These are phyloP conservation scores for Aphrocallistes beatrix DNA, from an alignment of 37 sponge, comb jelly and placozoan genomes.

Conservation along the genomic window DNA sequence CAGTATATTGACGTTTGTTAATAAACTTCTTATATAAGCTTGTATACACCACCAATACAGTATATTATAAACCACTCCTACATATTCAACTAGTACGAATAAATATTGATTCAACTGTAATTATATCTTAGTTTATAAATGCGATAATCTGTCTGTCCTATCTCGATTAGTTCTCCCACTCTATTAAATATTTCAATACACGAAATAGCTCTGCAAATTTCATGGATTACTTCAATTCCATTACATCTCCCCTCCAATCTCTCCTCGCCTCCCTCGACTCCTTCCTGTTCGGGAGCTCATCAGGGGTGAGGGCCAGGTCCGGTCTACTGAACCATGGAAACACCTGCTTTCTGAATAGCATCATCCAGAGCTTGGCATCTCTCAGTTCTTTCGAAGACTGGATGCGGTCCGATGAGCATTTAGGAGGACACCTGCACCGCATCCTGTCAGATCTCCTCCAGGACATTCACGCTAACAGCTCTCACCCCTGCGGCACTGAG, in stretches of 20 bases:
- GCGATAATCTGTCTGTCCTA: too few species aligned
- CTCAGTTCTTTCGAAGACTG: background rate
- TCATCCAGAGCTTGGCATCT: background rate
- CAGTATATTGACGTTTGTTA: too few species aligned
- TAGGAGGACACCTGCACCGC: background rate
- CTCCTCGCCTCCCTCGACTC: background rate
- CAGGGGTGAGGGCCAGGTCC: background rate
- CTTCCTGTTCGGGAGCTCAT: background rate
- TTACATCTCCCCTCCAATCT: background rate
- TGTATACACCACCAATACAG: too few species aligned
- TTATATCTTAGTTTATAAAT: too few species aligned
- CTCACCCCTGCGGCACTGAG: background rate
- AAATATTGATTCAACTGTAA: too few species aligned
- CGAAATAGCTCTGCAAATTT: too few species aligned
- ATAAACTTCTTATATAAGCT: too few species aligned
- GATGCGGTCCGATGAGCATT: background rate
- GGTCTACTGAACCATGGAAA: background rate
- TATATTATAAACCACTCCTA: too few species aligned
- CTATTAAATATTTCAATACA: too few species aligned
- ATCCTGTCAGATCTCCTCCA: background rate
- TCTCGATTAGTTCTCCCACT: too few species aligned
- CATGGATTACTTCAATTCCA: background rate
- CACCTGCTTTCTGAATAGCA: background rate
- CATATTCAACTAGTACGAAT: too few species aligned
- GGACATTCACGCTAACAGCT: background rate